These are phyloP conservation scores for Laterallus jamaicensis DNA, from an alignment of 2,113 vertebrate species.

Conservation along the genomic window DNA sequence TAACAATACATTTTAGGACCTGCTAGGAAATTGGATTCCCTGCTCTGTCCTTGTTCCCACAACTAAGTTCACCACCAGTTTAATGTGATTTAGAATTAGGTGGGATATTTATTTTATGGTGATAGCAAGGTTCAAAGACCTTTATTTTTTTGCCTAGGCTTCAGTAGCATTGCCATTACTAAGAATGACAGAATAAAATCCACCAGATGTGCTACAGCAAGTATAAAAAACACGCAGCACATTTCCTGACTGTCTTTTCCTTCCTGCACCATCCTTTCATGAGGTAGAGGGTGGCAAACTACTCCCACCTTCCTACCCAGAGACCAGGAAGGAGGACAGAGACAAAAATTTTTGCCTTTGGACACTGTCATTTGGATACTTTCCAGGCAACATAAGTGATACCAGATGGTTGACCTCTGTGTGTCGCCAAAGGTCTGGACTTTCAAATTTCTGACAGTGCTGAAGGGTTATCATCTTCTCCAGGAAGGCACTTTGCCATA, in stretches of 20 bases:
- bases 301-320: neutral
- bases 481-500: neutral
- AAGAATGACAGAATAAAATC: neutral
- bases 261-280: neutral
- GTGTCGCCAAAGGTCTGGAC: neutral
- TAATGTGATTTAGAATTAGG: neutral
- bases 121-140: neutral
- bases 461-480: neutral
- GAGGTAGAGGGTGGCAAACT: neutral
- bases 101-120: neutral
- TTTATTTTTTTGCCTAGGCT: neutral
- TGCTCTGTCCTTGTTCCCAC: rapidly evolving
- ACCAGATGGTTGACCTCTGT: rapidly evolving
- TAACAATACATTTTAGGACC: neutral
- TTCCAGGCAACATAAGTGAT: neutral
- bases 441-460: neutral
- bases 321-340: neutral
- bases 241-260: neutral
- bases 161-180: neutral
- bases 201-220: neutral
- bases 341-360: neutral
- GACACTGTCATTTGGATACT: neutral
- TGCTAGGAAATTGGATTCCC: neutral
- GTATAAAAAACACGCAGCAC: neutral
- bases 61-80: neutral